Conservation (phyloP, 1,140 invertebrate genomes). For the Diorhabda elongata region DNA sequence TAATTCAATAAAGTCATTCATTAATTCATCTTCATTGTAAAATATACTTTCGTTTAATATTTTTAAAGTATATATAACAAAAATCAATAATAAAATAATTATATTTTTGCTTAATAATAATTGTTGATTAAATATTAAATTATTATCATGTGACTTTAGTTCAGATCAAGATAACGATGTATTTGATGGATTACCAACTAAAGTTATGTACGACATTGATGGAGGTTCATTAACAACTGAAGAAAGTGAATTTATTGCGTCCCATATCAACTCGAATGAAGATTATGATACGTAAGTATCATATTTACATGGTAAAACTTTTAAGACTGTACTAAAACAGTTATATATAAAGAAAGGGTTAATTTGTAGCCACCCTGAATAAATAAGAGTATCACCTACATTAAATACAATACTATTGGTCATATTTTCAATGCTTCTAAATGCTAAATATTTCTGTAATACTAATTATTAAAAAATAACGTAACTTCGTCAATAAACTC, state of each 20-base stretch:
- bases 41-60: too few relatives aligned
- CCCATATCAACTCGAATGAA: constrained; percentile 30
- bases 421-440: too few relatives aligned
- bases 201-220: constrained; percentile 51
- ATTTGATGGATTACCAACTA: constrained; percentile 1
- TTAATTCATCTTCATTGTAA: too few relatives aligned
- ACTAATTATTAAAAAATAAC: too few relatives aligned
- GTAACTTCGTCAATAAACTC: too few relatives aligned
- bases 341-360: not conserved
- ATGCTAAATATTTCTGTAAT: too few relatives aligned
- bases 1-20: too few relatives aligned
- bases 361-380: too few relatives aligned
- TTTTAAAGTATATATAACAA: too few relatives aligned
- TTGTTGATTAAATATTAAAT: not conserved
- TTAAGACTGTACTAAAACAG: not conserved
- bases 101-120: not conserved
- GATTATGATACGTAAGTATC: constrained; percentile 33
- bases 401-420: too few relatives aligned
- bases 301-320: not conserved
- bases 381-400: too few relatives aligned
- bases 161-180: not conserved
- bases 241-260: constrained; percentile 49
- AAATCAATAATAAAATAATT: not conserved
- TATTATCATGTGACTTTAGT: not conserved
- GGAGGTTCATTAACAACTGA: constrained; percentile 51